Evolutionary conservation across 2,797 vertebrate species (phyloP).

Genomic region (Phyllotis vaccarum): DNA sequence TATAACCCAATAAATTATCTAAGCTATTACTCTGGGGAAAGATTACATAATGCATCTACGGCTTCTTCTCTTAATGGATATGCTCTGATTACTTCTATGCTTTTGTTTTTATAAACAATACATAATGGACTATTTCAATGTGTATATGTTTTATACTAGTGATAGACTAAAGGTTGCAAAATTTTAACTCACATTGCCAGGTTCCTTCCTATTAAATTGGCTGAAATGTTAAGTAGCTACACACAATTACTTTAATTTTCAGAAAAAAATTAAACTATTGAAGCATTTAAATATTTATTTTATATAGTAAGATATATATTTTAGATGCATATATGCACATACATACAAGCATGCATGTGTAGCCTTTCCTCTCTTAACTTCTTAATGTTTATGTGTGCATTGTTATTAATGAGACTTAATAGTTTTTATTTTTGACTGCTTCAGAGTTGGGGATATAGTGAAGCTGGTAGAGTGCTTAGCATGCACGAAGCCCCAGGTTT

Average conservation of each 20-base stretch:
- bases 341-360: neutral
- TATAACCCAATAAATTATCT: neutral
- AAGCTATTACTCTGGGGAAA: neutral
- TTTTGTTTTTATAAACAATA: neutral
- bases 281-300: neutral
- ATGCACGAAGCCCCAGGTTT: neutral
- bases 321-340: no score
- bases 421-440: neutral
- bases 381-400: neutral
- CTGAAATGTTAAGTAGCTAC: neutral
- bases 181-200: neutral
- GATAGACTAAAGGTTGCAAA: neutral
- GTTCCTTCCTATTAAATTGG: neutral
- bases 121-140: neutral
- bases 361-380: neutral
- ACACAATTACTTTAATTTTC: constrained; percentile 6
- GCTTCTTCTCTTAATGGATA: neutral
- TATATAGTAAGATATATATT: neutral
- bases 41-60: neutral
- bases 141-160: constrained; percentile 2
- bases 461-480: neutral
- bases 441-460: neutral
- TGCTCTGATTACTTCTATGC: neutral
- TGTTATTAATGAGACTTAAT: neutral
- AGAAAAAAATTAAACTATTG: neutral